Conservation (phyloP, 2,113 vertebrate species). For the Tetrao urogallus region DNA sequence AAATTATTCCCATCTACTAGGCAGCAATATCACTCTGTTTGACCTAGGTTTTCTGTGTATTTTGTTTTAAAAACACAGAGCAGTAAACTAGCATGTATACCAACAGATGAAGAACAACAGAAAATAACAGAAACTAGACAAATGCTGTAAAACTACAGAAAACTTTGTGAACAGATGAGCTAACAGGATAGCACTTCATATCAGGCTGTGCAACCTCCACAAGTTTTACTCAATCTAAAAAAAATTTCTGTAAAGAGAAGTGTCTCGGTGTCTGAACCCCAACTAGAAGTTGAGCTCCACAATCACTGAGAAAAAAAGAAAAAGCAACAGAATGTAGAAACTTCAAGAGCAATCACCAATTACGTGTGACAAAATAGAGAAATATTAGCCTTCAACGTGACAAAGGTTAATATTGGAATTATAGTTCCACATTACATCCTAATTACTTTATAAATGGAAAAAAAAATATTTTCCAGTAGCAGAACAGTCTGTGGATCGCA, state of each 20-base stretch:
- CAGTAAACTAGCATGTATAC: not conserved
- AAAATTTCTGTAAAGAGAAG: not conserved
- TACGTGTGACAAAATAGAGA: not conserved
- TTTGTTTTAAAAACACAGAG: not conserved
- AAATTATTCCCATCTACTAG: not conserved
- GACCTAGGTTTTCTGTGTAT: not conserved
- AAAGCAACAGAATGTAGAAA: not conserved
- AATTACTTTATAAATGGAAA: not conserved
- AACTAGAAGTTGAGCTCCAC: not conserved
- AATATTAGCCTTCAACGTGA: not conserved
- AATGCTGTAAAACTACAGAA: not conserved
- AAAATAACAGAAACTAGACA: not conserved
- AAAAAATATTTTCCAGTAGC: not conserved
- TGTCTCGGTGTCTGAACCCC: not conserved
- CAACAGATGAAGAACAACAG: not conserved
- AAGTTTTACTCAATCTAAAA: not conserved
- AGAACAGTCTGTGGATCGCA: not conserved
- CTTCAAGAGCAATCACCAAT: not conserved
- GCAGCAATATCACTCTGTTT: not conserved
- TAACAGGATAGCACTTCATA: not conserved
- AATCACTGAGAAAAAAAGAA: not conserved
- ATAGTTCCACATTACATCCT: not conserved
- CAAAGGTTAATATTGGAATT: not conserved
- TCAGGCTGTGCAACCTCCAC: not conserved
- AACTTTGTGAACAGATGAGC: not conserved